Base-by-base conservation (phyloP, 2,888 invertebrate species). In the Amphipoea lucens region DNA sequence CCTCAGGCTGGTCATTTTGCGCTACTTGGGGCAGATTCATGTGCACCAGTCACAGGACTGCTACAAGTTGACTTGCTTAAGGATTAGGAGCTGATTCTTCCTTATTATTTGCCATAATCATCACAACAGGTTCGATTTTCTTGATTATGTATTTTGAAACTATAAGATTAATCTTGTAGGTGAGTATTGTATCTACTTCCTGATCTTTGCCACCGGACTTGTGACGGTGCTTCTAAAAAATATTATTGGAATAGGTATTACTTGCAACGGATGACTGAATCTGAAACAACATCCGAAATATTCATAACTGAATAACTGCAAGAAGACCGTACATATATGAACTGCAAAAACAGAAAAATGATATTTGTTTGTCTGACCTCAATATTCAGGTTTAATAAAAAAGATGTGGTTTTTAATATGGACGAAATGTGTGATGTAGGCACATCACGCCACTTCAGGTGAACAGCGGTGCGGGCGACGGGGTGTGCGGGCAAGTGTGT, bases 401-500 rank as follows among this genome's bases (percentile, higher is more conserved):
- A 82, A 54, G 5, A 66, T 67, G n/a, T 74, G 45, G 60, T 83
- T 78, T 54, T 68, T 72, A 78, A 63, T 76, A 80, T 78, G 62
- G 54, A 73, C 67, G 75, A 76, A 83, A 85, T 82, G 67, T 82
- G 63, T 78, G 78, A 63, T 67, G 77, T 85, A 83, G 76, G 72
- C 83, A 78, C 76, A 91, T 89, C 87, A 89, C 86, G 88, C 86
- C 85, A 89, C 85, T 88, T 82, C 85, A 89, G 82, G 83, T 88
- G 79, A 77, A 81, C 70, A 81, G 75, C 48, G 77, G 78, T 48
- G 88, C 78, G 78, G 84, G 82, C 82, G 89, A 87, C 87, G 86
- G 85, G 87, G 86, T 76, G 88, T 85, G 88, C 88, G 87, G 84
- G 88, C 90, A 89, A 91, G 95, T 92, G 91, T 95, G 95, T 94